These are phyloP conservation scores for Pristionchus fissidentatus DNA, from an alignment of 2,888 invertebrate genomes.

Conservation along the genomic window DNA sequence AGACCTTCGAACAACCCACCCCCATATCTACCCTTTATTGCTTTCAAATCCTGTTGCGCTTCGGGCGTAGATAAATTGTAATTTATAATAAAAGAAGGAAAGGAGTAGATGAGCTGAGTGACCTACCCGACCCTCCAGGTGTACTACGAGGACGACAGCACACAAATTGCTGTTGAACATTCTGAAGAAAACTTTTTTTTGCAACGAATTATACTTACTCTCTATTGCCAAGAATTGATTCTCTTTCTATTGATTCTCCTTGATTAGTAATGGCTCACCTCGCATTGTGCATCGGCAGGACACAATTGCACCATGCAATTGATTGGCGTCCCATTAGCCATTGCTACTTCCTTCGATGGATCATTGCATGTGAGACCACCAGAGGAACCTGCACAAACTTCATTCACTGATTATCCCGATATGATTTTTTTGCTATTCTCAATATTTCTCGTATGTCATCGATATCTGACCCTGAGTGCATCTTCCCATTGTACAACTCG, in stretches of 20 bases:
- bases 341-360: constrained; percentile 22
- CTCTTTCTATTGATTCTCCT: too few relatives aligned
- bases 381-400: background rate
- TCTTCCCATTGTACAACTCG: constrained; percentile 16
- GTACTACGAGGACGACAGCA: constrained; percentile 34
- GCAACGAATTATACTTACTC: background rate
- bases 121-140: constrained; percentile 2
- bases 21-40: background rate
- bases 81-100: background rate
- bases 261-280: too few relatives aligned
- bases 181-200: background rate
- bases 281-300: constrained; percentile 34
- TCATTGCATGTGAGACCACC: constrained; percentile 22
- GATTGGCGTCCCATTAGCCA: constrained; percentile 35
- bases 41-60: too few relatives aligned
- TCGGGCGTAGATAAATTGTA: too few relatives aligned
- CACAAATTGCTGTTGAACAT: constrained; percentile 11
- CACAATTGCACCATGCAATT: constrained; percentile 38
- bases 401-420: background rate
- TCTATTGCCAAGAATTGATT: too few relatives aligned
- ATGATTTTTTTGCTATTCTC: background rate
- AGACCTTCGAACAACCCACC: background rate
- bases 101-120: background rate
- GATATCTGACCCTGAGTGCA: constrained; percentile 11
- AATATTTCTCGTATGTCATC: background rate